Conservation (phyloP, 2,113 vertebrate species). For the Paratilapia polleni region DNA sequence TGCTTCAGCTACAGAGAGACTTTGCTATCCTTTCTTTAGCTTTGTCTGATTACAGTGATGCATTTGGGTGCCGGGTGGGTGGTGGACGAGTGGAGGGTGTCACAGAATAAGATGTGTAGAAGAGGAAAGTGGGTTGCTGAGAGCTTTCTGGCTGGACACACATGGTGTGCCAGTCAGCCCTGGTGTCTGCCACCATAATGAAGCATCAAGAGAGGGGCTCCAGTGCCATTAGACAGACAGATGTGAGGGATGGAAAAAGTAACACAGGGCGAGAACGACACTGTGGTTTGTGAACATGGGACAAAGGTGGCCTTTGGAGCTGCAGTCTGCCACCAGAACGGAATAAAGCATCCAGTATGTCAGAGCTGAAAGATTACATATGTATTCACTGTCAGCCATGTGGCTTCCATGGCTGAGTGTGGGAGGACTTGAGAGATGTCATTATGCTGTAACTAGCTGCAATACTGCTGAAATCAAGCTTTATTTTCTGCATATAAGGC, state of each 20-base stretch:
- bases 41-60: neutral
- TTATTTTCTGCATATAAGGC: neutral
- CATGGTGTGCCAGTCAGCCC: neutral
- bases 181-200: slow-evolving; percentile 60
- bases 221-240: slow-evolving; percentile 33
- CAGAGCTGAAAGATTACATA: slow-evolving; percentile 50
- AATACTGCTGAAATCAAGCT: neutral
- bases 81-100: neutral
- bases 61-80: slow-evolving; percentile 8
- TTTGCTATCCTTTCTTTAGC: neutral
- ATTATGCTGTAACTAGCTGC: slow-evolving; percentile 8
- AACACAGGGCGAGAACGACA: slow-evolving; percentile 20
- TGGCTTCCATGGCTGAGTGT: neutral
- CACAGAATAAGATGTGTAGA: neutral
- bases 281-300: slow-evolving; percentile 6
- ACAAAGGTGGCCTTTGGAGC: neutral
- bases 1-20: neutral
- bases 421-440: slow-evolving; percentile 14
- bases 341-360: slow-evolving; percentile 27
- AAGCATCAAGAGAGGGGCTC: slow-evolving; percentile 49
- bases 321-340: slow-evolving; percentile 12
- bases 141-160: slow-evolving; percentile 29
- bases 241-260: slow-evolving; percentile 38
- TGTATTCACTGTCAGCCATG: slow-evolving; percentile 34
- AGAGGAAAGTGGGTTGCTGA: slow-evolving; percentile 17